Evolutionary conservation across 1,140 invertebrate genomes (phyloP).

Genomic region (Lepidurus packardi): DNA sequence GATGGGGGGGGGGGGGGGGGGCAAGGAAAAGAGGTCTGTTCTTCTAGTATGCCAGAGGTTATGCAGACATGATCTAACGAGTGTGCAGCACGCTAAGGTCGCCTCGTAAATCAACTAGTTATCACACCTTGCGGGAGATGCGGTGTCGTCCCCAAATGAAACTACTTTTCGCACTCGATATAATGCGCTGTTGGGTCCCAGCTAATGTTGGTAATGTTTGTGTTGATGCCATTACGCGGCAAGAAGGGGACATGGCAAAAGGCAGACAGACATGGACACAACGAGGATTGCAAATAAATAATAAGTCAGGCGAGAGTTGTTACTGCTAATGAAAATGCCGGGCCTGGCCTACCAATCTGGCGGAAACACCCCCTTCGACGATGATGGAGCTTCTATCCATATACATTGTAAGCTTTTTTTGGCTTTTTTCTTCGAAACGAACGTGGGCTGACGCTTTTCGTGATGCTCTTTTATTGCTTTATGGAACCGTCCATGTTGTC

Average conservation of each 20-base stretch:
- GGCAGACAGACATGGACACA: too few species aligned
- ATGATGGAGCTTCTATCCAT: too few species aligned
- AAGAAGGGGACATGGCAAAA: not conserved
- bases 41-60: not conserved
- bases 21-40: not conserved
- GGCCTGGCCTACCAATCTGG: too few species aligned
- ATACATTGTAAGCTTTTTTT: too few species aligned
- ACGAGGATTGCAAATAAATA: too few species aligned
- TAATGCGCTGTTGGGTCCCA: not conserved
- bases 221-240: not conserved
- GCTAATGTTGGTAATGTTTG: not conserved
- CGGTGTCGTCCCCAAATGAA: constrained; percentile 14
- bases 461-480: too few species aligned
- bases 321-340: not conserved
- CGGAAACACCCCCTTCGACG: too few species aligned
- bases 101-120: constrained; percentile 12
- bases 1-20: not conserved
- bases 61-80: constrained; percentile 9
- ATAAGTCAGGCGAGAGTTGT: not conserved
- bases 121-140: constrained; percentile 20
- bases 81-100: not conserved
- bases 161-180: not conserved
- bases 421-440: too few species aligned
- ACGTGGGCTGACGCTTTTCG: too few species aligned
- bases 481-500: too few species aligned